Base-by-base conservation (phyloP, 2,113 vertebrate genomes). In the Jaculus jaculus region DNA sequence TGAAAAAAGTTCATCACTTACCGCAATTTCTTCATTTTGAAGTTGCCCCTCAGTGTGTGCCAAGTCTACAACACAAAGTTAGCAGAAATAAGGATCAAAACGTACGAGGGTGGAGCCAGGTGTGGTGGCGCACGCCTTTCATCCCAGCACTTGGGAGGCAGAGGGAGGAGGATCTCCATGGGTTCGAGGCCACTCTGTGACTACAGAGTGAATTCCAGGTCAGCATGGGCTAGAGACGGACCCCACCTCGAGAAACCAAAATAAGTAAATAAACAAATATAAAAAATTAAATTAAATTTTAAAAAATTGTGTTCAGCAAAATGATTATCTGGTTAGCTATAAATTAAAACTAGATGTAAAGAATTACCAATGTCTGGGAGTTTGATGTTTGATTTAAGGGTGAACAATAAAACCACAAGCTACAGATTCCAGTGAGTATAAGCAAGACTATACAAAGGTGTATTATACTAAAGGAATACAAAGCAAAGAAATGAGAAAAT, bases 1-100 rank as follows among this genome's bases (percentile, higher is more conserved):
- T 93, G 42, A 88, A 92, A 7, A 79, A 80, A 93, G 15, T 73
- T 16, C 63, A 94, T 91, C 92, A 99, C 99, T 99, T 97, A 99
- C 99, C 65, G 97, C 90, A 97, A 99, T 98, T 96, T 98, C 97
- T 96, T 99, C 99, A 37, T 96, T 98, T 97, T 99, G 99, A 97
- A 99, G 98, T 78, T 98, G 98, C 61, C 99, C 99, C 86, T 99
- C 99, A 73, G 98, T 98, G 63, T 97, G 98, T 32, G 98, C 97
- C 93, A 99, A 98, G 91, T 99, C 99, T 99, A 96, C n/a, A 97
- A 96, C 39, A 97, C 7, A 95, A 24, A 96, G 97, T 96, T 92
- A 93, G 93, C 84, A 89, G 71, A 75, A 96, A 95, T 60, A 68
- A 87, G 21, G 34, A 13, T 73, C 61, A 95, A 93, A 91, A 78